Evolutionary conservation across 1,140 invertebrate species (phyloP), one percentile per base, ranked within the genome.

Genomic region (Akabosia matsudoensis): DNA sequence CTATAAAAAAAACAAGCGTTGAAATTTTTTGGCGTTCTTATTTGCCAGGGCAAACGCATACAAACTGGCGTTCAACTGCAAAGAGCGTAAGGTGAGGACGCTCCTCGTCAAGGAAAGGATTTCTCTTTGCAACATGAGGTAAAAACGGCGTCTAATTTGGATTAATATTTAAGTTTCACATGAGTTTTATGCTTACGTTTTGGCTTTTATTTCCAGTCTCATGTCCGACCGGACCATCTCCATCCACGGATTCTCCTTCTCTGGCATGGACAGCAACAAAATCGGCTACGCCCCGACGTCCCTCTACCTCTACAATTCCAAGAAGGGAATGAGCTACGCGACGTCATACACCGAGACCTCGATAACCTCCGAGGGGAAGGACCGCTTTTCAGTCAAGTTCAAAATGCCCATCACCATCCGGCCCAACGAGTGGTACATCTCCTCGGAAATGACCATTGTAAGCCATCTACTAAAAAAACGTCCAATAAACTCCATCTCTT

Each of bases 341-440:
- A 74, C 72, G 10, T 74, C 72, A 0, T 77, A 70, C 76, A 74
- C 73, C 0, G 76, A 77, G 30, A 77, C 73, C 14, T 71, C 10
- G 0, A 67, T 77, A 1, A 37, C 73, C 0, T 37, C 51, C 18
- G 76, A 77, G 28, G 76, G 76, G 13, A 77, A 77, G 51, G 76
- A 77, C 22, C n/a, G 76, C 10, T 74, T 77, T 33, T 54, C 73
- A 4, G 73, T 77, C 22, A 70, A 54, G 30, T 77, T 77, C 61
- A 70, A 74, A 24, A 77, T 77, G 73, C 76, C 76, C 30, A 77
- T 77, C 28, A 54, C 30, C n/a, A 52, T 77, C 22, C 56, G 73
- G n/a, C 72, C 76, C 4, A 77, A 77, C 33, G 76, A 77, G 30
- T 77, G 76, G 76, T 77, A 77, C 64, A 77, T 77, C 37, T 74